Percentiles rank a stretch among this genome's conserved stretches.
Conservation (phyloP, 1,140 invertebrate species). For the Diabrotica virgifera region DNA sequence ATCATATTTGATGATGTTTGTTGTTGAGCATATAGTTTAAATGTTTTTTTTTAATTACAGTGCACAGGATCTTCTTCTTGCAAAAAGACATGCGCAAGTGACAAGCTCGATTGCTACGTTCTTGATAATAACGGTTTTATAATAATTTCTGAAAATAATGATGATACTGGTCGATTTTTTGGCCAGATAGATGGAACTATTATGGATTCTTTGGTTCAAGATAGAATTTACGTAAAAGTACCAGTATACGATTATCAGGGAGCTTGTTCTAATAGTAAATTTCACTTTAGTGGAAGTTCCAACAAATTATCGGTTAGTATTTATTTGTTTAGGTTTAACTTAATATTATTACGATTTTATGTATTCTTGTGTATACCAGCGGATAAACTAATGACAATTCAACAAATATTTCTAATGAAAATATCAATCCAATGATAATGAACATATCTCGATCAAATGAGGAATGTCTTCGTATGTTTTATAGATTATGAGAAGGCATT, state of each 20-base stretch:
- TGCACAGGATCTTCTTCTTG: conserved; percentile 68
- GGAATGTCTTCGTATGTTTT: no score
- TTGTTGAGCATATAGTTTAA: no score
- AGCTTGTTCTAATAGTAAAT: conserved; percentile 63
- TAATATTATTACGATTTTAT: no score
- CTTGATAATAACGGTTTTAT: conserved; percentile 92
- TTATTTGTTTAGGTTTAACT: background rate
- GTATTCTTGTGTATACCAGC: no score
- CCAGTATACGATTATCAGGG: conserved; percentile 85
- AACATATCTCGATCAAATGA: no score
- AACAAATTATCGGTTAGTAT: conserved; percentile 40
- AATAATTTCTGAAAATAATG: conserved; percentile 80
- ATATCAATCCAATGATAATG: no score
- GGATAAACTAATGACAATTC: no score
- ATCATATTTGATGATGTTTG: no score
- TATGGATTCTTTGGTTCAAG: conserved; percentile 88
- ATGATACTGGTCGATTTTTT: conserved; percentile 86
- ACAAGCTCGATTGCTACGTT: conserved; percentile 86
- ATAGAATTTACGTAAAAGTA: conserved; percentile 84
- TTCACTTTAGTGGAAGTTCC: conserved; percentile 63
- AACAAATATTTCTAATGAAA: no score
- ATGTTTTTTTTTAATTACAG: conserved; percentile 49
- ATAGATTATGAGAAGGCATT: no score
- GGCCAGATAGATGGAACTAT: conserved; percentile 93
- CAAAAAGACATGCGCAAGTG: conserved; percentile 80